Base-by-base conservation (phyloP, 2,797 vertebrate genomes). In the Clarias laeviceps region DNA sequence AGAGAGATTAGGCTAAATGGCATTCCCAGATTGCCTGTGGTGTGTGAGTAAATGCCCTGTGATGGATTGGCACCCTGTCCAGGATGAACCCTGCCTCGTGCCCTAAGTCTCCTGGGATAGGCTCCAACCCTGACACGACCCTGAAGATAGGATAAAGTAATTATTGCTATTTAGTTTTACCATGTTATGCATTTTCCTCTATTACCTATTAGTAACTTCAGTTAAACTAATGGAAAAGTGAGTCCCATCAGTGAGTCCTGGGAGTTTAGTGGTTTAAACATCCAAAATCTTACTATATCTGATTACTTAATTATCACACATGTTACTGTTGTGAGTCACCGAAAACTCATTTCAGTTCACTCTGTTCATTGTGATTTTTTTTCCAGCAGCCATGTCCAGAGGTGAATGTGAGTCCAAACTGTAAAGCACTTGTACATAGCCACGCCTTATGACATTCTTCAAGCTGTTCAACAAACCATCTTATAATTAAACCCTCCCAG, bases 341-440 rank as follows among this genome's bases (percentile, higher is more conserved):
- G 11, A 59, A 59, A 24, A 24, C 56, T 37, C 20, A 37, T 37
- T 77, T 34, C 29, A 34, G 54, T 77, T 77, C 29, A 14, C 29
- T 59, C 18, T 20, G 37, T 78, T 78, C 17, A 45, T 59, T 22
- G 22, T 61, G 22, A 72, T 50, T 2, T 50, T 50, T 80, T 88
- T 85, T 83, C 68, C 81, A 85, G n/a, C 50, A 84, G 27, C 65
- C 57, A 45, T 57, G n/a, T 74, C n/a, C 72, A 77, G 34, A 74
- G 54, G 61, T 74, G 80, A 82, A 80, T 69, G 54, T 73, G 66
- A 64, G 77, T 80, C 29, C 50, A 59, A 6, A 27, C 27, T 77
- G 27, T 32, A n/a, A 62, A 64, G 40, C 68, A 64, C 57, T 34
- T 73, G 27, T 74, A 22, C 61, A 54, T 17, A 78, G 73, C n/a